These are phyloP conservation scores for Chironomus striatipennis DNA, from an alignment of 1,140 invertebrate genomes.

Conservation along the genomic window DNA sequence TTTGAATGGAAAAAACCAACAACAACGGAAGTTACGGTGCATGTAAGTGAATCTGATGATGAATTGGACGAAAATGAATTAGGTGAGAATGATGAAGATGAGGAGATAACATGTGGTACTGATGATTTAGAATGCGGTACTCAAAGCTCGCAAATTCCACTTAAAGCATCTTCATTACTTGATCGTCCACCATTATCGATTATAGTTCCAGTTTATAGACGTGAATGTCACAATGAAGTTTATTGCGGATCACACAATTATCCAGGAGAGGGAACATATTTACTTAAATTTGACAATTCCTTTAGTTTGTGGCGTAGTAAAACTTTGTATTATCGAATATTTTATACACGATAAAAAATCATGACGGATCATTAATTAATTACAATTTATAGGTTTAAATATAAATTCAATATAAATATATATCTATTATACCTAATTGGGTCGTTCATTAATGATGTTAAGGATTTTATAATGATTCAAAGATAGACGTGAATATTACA, in stretches of 20 bases:
- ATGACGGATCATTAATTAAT: not conserved
- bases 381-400: too few relatives aligned
- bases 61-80: slow-evolving; percentile 42
- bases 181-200: slow-evolving; percentile 57
- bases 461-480: too few relatives aligned
- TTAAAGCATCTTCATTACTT: slow-evolving; percentile 28
- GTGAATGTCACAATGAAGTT: slow-evolving; percentile 93
- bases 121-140: slow-evolving; percentile 41
- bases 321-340: slow-evolving; percentile 97
- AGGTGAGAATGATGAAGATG: slow-evolving; percentile 60
- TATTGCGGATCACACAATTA: slow-evolving; percentile 96
- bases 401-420: too few relatives aligned
- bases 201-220: slow-evolving; percentile 85
- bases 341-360: slow-evolving; percentile 68
- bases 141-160: slow-evolving; percentile 41
- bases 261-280: slow-evolving; percentile 93
- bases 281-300: slow-evolving; percentile 99
- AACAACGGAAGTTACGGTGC: slow-evolving; percentile 74
- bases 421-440: too few relatives aligned
- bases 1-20: slow-evolving; percentile 94
- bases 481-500: too few relatives aligned
- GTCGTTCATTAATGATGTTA: too few relatives aligned
- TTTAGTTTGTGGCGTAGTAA: slow-evolving; percentile 99
- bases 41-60: slow-evolving; percentile 87
- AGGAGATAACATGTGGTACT: slow-evolving; percentile 43